Base-by-base conservation (phyloP, 1,140 invertebrate genomes). In the Prorops nasuta region DNA sequence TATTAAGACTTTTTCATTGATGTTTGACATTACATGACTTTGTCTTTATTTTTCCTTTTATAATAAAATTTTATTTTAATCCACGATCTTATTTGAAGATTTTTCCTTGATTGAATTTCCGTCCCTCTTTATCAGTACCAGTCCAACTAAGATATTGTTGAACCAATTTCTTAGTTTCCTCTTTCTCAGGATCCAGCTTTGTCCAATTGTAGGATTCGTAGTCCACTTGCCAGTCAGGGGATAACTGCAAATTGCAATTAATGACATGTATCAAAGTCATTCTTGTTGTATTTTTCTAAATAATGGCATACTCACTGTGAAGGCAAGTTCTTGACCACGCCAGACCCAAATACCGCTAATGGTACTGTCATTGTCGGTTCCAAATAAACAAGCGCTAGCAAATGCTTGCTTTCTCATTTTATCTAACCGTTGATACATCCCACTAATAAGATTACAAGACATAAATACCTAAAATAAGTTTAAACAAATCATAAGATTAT, bases 321-420 rank as follows among this genome's bases (percentile, higher is more conserved):
- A 99, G 57, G 89, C 96, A 38, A 99, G 84, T 17, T 96, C 87
- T 38, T 95, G 92, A 44, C 96, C 96, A 71, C 89, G 87, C 96
- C 96, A 98, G 44, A 98, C 83, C 95, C 96, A 98, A 62, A 98
- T 81, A 48, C 95, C 97, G 44, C 93, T 95, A 69, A 99, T 99
- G 53, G 86, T 85, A 67, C 89, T 96, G 74, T 96, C 83, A 68
- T 94, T 89, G 73, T 98, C 92, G 57, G 86, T 84, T 35, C 97
- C 96, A 77, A 98, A 98, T 16, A 99, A 79, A 72, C 91, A 90
- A 51, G 93, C 86, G 32, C 94, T 97, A 17, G 89, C 92, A 79
- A 99, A 98, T 0, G 94, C 89, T 70, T 91, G 86, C 79, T 99
- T 99, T 56, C 94, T 84, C 89, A 99, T 89, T 78, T 97, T 98